Conservation (phyloP, 2,888 invertebrate species). For the Drosophila borealis region DNA sequence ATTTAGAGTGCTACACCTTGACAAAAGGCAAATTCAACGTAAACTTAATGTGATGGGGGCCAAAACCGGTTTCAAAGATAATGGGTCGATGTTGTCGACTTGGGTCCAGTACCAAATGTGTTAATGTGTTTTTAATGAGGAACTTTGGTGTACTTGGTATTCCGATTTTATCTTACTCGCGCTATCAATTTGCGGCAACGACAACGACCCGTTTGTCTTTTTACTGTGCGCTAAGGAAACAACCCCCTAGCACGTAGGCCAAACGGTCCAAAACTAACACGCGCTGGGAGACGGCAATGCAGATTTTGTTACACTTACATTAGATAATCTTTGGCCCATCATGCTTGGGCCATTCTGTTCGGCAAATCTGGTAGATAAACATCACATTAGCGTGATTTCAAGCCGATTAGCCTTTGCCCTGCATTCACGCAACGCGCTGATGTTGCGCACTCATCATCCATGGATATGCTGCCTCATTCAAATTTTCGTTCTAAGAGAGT, state of each 20-base stretch:
- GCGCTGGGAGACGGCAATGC: slow-evolving; percentile 34
- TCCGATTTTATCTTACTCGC: slow-evolving; percentile 36
- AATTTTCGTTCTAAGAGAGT: background rate
- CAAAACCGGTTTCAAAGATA: slow-evolving; percentile 1
- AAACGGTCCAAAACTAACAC: slow-evolving; percentile 3
- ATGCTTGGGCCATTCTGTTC: slow-evolving; percentile 29
- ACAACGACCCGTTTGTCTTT: slow-evolving; percentile 31
- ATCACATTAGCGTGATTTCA: slow-evolving; percentile 74
- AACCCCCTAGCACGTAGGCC: slow-evolving; percentile 26
- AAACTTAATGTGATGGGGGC: background rate
- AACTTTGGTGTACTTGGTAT: slow-evolving; percentile 40
- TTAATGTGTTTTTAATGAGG: slow-evolving; percentile 61
- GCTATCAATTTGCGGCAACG: slow-evolving; percentile 39
- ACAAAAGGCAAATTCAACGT: background rate
- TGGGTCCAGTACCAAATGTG: slow-evolving; percentile 15
- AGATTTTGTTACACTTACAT: slow-evolving; percentile 57
- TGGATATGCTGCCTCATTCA: slow-evolving; percentile 45
- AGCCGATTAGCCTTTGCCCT: slow-evolving; percentile 59
- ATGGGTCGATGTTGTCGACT: background rate
- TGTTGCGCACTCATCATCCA: slow-evolving; percentile 55
- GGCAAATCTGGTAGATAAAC: slow-evolving; percentile 55
- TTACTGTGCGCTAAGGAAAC: slow-evolving; percentile 13
- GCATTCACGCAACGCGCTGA: slow-evolving; percentile 12
- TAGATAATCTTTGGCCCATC: slow-evolving; percentile 42
- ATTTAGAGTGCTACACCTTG: background rate